phyloP scores from a whole-genome alignment of 1,140 invertebrate species.

The Leptoteleia sp. region DNA sequence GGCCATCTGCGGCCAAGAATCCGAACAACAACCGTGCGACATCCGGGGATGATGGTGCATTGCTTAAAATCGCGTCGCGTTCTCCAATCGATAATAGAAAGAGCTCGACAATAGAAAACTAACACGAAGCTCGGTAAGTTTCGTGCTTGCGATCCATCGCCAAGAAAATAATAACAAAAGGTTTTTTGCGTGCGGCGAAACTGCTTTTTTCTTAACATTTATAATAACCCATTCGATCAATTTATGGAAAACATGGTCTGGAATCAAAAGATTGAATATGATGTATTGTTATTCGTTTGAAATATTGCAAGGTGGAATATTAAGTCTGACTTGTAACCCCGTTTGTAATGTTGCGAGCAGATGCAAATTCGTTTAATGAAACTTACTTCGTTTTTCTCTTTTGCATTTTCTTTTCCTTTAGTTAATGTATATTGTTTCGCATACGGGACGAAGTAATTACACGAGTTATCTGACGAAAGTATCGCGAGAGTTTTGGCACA shows the following conservation, averaged over 20 bases:
- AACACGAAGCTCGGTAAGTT: constrained; percentile 48
- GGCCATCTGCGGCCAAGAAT: constrained; percentile 14
- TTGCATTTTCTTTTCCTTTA: constrained; percentile 3
- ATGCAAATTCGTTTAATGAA: constrained; percentile 20
- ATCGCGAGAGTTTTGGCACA: neutral
- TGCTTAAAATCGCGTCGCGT: constrained; percentile 14
- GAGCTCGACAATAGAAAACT: constrained; percentile 33
- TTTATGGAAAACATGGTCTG: constrained; percentile 37
- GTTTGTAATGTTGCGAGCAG: constrained; percentile 8
- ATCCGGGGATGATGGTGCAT: constrained; percentile 28
- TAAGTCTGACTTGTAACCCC: constrained; percentile 12
- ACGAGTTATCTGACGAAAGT: constrained; percentile 21
- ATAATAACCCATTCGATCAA: constrained; percentile 45
- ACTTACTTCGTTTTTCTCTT: too few species aligned
- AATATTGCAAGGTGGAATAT: constrained; percentile 21
- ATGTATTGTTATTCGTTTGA: constrained; percentile 41
- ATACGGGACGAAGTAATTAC: constrained; percentile 27
- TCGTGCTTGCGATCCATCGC: constrained; percentile 56
- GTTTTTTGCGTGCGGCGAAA: constrained; percentile 56
- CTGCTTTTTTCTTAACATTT: constrained; percentile 41
- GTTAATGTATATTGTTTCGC: constrained; percentile 6
- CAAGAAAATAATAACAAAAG: constrained; percentile 65
- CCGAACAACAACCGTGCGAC: constrained; percentile 5
- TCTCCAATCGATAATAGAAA: constrained; percentile 34
- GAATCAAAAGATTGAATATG: constrained; percentile 44